Conservation (phyloP, 2,797 vertebrate species). For the Gastrophryne carolinensis region DNA sequence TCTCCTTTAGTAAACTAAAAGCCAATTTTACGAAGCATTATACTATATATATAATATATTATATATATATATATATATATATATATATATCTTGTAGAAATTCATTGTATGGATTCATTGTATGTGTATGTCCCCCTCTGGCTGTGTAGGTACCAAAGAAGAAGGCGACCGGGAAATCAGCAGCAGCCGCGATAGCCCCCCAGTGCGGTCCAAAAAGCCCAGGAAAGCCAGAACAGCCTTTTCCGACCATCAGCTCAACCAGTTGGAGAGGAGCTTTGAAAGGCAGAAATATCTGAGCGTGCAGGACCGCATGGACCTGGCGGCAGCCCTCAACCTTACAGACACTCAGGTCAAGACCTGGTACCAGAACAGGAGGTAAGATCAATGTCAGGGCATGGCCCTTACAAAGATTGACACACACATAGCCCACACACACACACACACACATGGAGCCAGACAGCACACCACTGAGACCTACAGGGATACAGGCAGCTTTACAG, state of each 20-base stretch:
- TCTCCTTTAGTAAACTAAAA: too few relatives aligned
- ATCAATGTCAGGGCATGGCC: background rate
- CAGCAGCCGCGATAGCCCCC: conserved; percentile 92
- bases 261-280: conserved; percentile 97
- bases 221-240: conserved; percentile 97
- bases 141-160: conserved; percentile 72
- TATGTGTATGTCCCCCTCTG: background rate
- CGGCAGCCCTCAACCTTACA: conserved; percentile 95
- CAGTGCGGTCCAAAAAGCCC: conserved; percentile 93
- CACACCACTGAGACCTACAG: background rate
- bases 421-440: too few relatives aligned
- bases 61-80: conserved; percentile 4
- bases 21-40: too few relatives aligned
- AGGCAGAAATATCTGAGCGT: conserved; percentile 96
- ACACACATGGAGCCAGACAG: background rate
- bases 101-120: background rate
- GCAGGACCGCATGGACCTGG: conserved; percentile 97
- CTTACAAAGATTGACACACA: background rate
- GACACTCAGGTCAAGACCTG: conserved; percentile 99
- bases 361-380: conserved; percentile 98
- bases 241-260: conserved; percentile 94
- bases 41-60: too few relatives aligned
- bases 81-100: background rate
- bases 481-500: background rate
- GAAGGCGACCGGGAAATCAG: conserved; percentile 95